Base-by-base conservation (phyloP, 1,140 invertebrate species). In the Apolygus lucorum region DNA sequence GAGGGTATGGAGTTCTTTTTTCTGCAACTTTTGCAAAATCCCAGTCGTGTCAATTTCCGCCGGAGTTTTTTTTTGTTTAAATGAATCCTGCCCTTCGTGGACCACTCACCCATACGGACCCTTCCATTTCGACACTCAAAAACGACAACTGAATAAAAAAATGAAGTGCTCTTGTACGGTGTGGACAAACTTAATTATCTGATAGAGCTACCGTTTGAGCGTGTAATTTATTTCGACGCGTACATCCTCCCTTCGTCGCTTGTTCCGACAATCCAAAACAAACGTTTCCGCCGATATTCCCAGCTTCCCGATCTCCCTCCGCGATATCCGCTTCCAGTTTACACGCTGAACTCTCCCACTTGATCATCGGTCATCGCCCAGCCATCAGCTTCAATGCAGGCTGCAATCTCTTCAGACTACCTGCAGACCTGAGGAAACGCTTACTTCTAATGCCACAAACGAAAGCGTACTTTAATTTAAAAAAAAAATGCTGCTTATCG, bases 171-270 rank as follows among this genome's bases (percentile, higher is more conserved):
- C 25, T 22, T 63, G 59, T n/a, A 21, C 59, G 59, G 62, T 2
- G 62, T 2, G 62, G 62, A 63, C 62, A 63, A 63, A 63, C 62
- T 63, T 63, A 63, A 63, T 63, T 63, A 63, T 63, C 62, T 63
- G 62, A 63, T 63, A 63, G 21, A 63, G 62, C 22, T 21, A 25
- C 62, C 62, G 62, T 63, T 63, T 63, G 22, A 26, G 21, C 62
- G 62, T 63, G 62, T 63, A 63, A 63, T 63, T 63, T 26, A 63
- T 63, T 63, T 63, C 27, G 62, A 63, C 26, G 21, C 62, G 26
- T 21, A 25, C 22, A 2, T 14, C 27, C 2, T 63, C 62, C 62
- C 17, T 63, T 49, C 34, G 8, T 26, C 62, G 62, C 62, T 63
- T 17, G 14, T 14, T 25, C 21, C 27, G 21, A 63, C 22, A 63